Conservation (phyloP, 2,888 invertebrate species). For the Clanis bilineata region DNA sequence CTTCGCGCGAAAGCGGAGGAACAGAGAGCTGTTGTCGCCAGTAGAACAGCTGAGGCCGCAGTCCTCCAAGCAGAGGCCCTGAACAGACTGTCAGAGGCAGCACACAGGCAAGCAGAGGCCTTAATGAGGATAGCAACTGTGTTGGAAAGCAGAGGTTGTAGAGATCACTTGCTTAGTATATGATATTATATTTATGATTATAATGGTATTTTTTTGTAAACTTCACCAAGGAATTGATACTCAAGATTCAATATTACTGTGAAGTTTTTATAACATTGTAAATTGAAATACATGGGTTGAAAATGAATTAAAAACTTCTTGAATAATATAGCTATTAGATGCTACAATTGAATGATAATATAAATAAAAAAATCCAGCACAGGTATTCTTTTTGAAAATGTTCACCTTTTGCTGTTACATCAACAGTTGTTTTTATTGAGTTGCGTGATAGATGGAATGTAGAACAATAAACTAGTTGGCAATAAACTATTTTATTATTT, state of each 20-base stretch:
- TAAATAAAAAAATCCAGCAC: too few species aligned
- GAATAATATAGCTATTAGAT: too few species aligned
- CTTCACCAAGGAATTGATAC: too few species aligned
- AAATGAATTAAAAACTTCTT: too few species aligned
- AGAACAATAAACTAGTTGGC: background rate
- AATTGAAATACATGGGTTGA: too few species aligned
- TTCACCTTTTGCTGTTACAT: too few species aligned
- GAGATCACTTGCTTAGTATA: slow-evolving; percentile 28
- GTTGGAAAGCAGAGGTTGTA: slow-evolving; percentile 43
- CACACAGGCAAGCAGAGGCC: slow-evolving; percentile 54
- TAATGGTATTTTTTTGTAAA: background rate
- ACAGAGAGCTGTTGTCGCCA: slow-evolving; percentile 42
- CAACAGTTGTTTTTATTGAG: too few species aligned
- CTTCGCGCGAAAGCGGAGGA: slow-evolving; percentile 58
- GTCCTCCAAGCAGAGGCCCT: slow-evolving; percentile 57
- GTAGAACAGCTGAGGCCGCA: slow-evolving; percentile 54
- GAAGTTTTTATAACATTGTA: too few species aligned
- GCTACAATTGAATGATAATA: too few species aligned
- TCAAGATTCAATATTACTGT: too few species aligned
- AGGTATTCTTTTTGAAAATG: too few species aligned
- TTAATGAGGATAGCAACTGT: slow-evolving; percentile 51
- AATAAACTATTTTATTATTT: background rate
- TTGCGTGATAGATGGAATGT: too few species aligned
- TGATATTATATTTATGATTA: background rate
- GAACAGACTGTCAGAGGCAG: slow-evolving; percentile 54